Evolutionary conservation across 2,888 invertebrate species (phyloP).

Genomic region (Nymphalis c-album): DNA sequence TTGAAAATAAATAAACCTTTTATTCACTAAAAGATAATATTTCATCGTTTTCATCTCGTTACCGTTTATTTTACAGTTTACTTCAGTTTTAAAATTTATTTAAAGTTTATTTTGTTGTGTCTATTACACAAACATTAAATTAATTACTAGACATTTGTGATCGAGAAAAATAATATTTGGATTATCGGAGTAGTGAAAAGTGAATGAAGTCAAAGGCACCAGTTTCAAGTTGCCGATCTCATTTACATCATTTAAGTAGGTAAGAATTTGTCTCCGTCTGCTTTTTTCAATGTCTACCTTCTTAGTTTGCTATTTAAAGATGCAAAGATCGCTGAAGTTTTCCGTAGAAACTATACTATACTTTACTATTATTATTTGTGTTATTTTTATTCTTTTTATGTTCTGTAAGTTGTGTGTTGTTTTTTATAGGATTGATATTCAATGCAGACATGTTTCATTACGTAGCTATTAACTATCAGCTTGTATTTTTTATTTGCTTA

Average conservation of each 20-base stretch:
- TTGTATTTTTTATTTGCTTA: too few relatives aligned
- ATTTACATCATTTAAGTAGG: constrained; percentile 72
- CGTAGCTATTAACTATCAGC: too few relatives aligned
- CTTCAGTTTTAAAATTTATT: constrained; percentile 28
- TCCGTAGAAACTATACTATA: too few relatives aligned
- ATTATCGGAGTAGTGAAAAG: constrained; percentile 65
- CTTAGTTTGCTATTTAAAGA: constrained; percentile 37
- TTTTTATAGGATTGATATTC: too few relatives aligned
- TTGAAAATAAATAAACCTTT: constrained; percentile 53
- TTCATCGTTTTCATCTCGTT: constrained; percentile 28
- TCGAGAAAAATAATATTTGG: constrained; percentile 62
- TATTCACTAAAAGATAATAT: constrained; percentile 47
- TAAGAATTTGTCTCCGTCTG: constrained; percentile 62
- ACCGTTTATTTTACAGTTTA: constrained; percentile 14
- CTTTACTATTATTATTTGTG: neutral
- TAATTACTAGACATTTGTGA: constrained; percentile 40
- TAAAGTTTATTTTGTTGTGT: constrained; percentile 24
- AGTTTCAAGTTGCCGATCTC: constrained; percentile 58
- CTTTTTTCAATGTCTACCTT: constrained; percentile 62
- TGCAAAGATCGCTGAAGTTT: neutral
- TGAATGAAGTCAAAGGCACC: constrained; percentile 56
- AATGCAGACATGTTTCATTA: too few relatives aligned
- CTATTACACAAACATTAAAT: constrained; percentile 18
- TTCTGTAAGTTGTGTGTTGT: neutral
- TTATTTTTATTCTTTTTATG: neutral